These are phyloP conservation scores for Cariama cristata DNA, from an alignment of 2,113 vertebrate genomes.

Conservation along the genomic window DNA sequence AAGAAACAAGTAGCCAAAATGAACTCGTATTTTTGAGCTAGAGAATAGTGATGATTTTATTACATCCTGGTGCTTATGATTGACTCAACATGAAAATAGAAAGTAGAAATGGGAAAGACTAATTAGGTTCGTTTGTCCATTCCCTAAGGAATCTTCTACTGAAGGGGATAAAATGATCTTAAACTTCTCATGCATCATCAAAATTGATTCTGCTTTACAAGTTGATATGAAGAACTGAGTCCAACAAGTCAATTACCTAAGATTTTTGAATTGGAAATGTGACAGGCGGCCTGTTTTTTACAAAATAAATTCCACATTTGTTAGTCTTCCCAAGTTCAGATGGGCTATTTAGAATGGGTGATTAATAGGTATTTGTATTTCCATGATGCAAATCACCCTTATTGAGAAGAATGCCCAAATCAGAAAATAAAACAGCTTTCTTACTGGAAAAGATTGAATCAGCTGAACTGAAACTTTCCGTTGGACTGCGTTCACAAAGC, in stretches of 20 bases:
- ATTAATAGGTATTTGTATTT: slow-evolving; percentile 25
- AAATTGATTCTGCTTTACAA: slow-evolving; percentile 37
- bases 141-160: slow-evolving; percentile 34
- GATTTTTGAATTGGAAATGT: slow-evolving; percentile 3
- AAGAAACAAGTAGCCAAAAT: slow-evolving; percentile 54
- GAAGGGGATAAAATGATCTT: slow-evolving; percentile 48
- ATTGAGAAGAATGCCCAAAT: neutral
- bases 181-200: slow-evolving; percentile 42
- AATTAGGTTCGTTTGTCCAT: slow-evolving; percentile 56
- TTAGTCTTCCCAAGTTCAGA: neutral
- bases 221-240: slow-evolving; percentile 15
- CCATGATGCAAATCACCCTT: neutral
- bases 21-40: slow-evolving; percentile 26
- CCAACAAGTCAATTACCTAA: slow-evolving; percentile 29
- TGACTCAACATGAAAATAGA: slow-evolving; percentile 45
- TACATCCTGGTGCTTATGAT: slow-evolving; percentile 33
- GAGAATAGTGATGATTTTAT: slow-evolving; percentile 58
- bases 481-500: neutral
- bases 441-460: neutral
- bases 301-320: neutral
- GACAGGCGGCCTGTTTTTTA: neutral
- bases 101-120: slow-evolving; percentile 48
- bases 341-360: neutral
- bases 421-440: neutral
- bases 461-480: neutral